Percentiles rank a stretch among this genome's conserved stretches.
Conservation (phyloP, 2,888 invertebrate species). For the Anarsia innoxiella region DNA sequence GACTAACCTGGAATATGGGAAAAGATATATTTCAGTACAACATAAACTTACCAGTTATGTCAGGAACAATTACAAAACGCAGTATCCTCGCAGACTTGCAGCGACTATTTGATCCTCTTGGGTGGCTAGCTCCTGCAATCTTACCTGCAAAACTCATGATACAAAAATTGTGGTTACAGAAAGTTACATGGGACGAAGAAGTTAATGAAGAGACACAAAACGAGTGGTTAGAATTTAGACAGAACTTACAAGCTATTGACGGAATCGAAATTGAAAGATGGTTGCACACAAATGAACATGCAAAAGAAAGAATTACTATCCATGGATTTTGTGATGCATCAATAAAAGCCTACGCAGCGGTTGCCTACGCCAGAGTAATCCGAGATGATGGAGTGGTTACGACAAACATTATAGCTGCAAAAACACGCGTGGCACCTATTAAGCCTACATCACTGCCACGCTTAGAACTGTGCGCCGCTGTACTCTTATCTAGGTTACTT, state of each 20-base stretch:
- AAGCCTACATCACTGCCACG: slow-evolving; percentile 15
- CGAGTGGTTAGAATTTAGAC: slow-evolving; percentile 17
- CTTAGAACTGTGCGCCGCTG: slow-evolving; percentile 19
- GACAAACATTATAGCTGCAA: slow-evolving; percentile 15
- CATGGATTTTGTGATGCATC: slow-evolving; percentile 18
- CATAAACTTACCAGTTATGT: slow-evolving; percentile 15
- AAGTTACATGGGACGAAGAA: slow-evolving; percentile 22
- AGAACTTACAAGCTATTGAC: slow-evolving; percentile 10
- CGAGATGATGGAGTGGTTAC: slow-evolving; percentile 6
- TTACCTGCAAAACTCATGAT: slow-evolving; percentile 19
- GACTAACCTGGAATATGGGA: slow-evolving; percentile 19
- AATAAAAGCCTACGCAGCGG: slow-evolving; percentile 14
- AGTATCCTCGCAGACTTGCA: slow-evolving; percentile 18
- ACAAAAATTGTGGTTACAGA: slow-evolving; percentile 21
- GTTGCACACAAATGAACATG: slow-evolving; percentile 1
- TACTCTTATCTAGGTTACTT: slow-evolving; percentile 16
- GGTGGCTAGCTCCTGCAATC: slow-evolving; percentile 20
- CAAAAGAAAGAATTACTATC: not conserved
- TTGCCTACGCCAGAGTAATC: slow-evolving; percentile 10
- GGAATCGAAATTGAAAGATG: slow-evolving; percentile 1
- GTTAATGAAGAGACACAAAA: slow-evolving; percentile 8
- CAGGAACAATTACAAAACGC: slow-evolving; percentile 19
- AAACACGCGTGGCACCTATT: slow-evolving; percentile 16
- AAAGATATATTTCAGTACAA: slow-evolving; percentile 19
- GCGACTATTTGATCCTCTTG: slow-evolving; percentile 20